Evolutionary conservation across 2,888 invertebrate genomes (phyloP), one percentile per base, ranked within the genome.

Genomic region (Euzophera pinguis): DNA sequence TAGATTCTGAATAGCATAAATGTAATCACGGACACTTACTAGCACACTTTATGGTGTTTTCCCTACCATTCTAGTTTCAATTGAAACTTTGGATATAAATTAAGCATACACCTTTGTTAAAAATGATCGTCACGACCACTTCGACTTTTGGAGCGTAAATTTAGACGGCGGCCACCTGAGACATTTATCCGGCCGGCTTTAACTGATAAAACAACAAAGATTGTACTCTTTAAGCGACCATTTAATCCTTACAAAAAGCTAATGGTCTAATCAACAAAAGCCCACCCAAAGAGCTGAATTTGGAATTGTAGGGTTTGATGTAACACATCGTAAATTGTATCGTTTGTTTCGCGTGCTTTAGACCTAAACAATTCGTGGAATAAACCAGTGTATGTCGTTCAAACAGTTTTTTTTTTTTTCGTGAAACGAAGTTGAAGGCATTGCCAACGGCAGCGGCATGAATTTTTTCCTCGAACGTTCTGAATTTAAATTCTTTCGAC

Each of bases 261-360:
- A 86, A 85, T 84, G 76, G 74, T 77, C 78, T 45, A 34, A 79
- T 75, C 83, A 73, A 73, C 67, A 59, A 67, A n/a, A 56, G 87
- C 70, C 88, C 89, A 88, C 89, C 89, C 89, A 88, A 79, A 89
- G 69, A 69, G 88, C 71, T 67, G 74, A 74, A 78, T 80, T 82
- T 73, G 64, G 75, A 73, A 78, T 78, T 81, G 80, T 77, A 79
- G 78, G 71, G 22, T 71, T 78, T 77, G 70, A 78, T 78, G 81
- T 81, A 78, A 82, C 88, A 86, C 84, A 63, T 87, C 76, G 82
- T 80, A 79, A 84, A 86, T 80, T 79, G 82, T 69, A 74, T 71
- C 66, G 70, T 73, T 76, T 73, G 66, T 63, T 72, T 77, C 76
- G 75, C 78, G 78, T 78, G 78, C 69, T 59, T 61, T 63, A 61